Conservation (phyloP, 2,888 invertebrate species). For the Protodeltote pygarga region DNA sequence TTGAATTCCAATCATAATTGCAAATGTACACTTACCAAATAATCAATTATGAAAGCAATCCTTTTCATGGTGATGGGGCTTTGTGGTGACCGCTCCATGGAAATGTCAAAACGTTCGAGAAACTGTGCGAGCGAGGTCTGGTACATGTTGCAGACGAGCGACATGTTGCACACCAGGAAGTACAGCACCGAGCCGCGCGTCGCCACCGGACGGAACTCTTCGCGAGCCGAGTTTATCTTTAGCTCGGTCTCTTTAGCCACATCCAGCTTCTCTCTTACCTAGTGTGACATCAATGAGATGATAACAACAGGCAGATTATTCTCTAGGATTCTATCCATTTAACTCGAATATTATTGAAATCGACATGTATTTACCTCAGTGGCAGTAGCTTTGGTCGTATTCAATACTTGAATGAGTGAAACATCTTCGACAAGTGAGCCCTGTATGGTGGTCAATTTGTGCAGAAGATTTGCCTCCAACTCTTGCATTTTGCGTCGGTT, state of each 20-base stretch:
- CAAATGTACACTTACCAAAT: constrained; percentile 83
- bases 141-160: constrained; percentile 95
- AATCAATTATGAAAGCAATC: constrained; percentile 92
- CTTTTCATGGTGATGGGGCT: constrained; percentile 89
- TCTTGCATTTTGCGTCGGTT: constrained; percentile 95
- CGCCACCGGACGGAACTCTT: constrained; percentile 94
- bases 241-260: constrained; percentile 93
- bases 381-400: constrained; percentile 93
- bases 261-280: constrained; percentile 92
- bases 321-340: too few relatives aligned
- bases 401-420: constrained; percentile 93
- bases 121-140: constrained; percentile 96
- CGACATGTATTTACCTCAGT: constrained; percentile 86
- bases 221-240: constrained; percentile 94
- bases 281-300: too few relatives aligned
- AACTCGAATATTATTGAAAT: too few relatives aligned
- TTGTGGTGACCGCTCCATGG: constrained; percentile 90
- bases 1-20: too few relatives aligned
- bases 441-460: constrained; percentile 94
- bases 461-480: constrained; percentile 93
- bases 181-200: constrained; percentile 95
- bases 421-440: constrained; percentile 96
- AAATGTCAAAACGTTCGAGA: constrained; percentile 93
- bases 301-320: too few relatives aligned
- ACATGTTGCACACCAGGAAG: constrained; percentile 95